These are phyloP conservation scores for Cossypha dichroa DNA, from an alignment of 2,797 vertebrate species.

Conservation along the genomic window DNA sequence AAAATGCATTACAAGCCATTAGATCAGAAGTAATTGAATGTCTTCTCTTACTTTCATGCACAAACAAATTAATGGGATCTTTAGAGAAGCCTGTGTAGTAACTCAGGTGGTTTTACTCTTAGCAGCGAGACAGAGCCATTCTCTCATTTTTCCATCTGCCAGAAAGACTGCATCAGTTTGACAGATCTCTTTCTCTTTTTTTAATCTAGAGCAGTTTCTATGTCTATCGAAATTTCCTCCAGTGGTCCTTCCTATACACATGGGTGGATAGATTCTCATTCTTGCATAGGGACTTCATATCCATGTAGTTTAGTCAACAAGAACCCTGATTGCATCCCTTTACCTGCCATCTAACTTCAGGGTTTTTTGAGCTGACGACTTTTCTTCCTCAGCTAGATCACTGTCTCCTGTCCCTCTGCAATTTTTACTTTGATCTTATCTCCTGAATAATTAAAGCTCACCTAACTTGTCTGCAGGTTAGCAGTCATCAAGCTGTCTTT, in stretches of 20 bases:
- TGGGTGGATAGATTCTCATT: neutral
- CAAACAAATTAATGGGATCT: neutral
- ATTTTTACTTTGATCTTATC: neutral
- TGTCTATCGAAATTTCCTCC: neutral
- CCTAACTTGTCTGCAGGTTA: neutral
- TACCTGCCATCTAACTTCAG: neutral
- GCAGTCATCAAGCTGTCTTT: neutral
- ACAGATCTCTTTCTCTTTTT: neutral
- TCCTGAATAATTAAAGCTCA: neutral
- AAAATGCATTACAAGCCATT: neutral
- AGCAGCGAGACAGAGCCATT: neutral
- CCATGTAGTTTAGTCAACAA: neutral
- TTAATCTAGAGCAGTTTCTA: neutral
- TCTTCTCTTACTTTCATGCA: neutral
- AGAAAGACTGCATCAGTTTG: neutral
- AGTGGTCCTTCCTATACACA: neutral
- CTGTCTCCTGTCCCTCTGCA: neutral
- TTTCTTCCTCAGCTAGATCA: neutral
- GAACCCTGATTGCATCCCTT: neutral
- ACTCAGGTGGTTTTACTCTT: neutral
- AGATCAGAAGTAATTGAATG: neutral
- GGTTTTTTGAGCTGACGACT: rapidly evolving
- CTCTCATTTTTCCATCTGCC: neutral
- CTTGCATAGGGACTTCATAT: neutral
- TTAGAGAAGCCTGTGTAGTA: neutral